Conservation (phyloP, 1,140 invertebrate genomes). For the Cydia strobilella region DNA sequence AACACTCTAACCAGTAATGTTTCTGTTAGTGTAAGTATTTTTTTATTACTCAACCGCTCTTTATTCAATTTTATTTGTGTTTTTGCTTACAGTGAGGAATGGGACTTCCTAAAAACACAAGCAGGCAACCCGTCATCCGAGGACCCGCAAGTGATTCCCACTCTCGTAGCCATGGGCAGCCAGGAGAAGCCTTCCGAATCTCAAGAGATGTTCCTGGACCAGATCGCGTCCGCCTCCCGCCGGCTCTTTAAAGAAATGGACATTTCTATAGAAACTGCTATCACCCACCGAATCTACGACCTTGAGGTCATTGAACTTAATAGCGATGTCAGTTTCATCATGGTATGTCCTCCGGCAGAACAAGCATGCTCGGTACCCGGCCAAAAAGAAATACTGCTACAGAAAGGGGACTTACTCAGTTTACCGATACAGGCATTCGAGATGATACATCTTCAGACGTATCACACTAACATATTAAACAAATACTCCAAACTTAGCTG, state of each 20-base stretch:
- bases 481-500: constrained; percentile 95
- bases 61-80: constrained; percentile 36
- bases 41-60: background rate
- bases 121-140: constrained; percentile 65
- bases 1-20: no score
- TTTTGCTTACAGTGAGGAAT: constrained; percentile 89
- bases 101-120: constrained; percentile 88
- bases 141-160: constrained; percentile 74
- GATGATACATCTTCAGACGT: constrained; percentile 95
- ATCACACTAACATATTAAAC: constrained; percentile 92
- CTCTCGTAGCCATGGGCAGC: constrained; percentile 70
- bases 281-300: constrained; percentile 91
- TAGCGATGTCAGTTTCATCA: constrained; percentile 92
- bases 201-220: constrained; percentile 88
- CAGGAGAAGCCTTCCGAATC: constrained; percentile 84
- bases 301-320: constrained; percentile 95
- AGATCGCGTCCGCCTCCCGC: constrained; percentile 85
- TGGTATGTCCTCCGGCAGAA: constrained; percentile 94
- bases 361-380: constrained; percentile 94
- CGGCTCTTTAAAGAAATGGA: constrained; percentile 90
- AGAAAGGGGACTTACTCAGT: constrained; percentile 89
- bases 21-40: background rate
- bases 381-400: constrained; percentile 89
- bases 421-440: constrained; percentile 93
- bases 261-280: constrained; percentile 84